These are phyloP conservation scores for Sphenopsis melanotis DNA, from an alignment of 2,797 vertebrate species.

Conservation along the genomic window DNA sequence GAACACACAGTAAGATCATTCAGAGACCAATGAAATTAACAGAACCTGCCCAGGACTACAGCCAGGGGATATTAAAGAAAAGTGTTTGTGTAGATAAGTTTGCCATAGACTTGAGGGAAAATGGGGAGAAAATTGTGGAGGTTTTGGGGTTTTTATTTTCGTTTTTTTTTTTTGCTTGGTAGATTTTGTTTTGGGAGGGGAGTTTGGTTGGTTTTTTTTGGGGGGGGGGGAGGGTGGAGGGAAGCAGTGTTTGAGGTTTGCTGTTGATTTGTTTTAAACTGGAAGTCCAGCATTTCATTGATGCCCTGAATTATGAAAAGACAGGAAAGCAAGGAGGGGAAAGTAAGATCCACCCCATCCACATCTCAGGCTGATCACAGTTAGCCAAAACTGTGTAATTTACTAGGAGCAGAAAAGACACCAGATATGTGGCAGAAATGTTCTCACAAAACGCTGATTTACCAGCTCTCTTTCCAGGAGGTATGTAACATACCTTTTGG, in stretches of 20 bases:
- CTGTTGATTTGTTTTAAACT: not conserved
- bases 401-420: not conserved
- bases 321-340: not conserved
- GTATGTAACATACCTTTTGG: not conserved
- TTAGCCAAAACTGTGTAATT: not conserved
- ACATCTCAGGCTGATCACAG: not conserved
- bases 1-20: not conserved
- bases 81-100: not conserved
- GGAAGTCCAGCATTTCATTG: not conserved
- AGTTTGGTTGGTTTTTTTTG: not conserved
- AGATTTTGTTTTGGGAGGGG: too few relatives aligned
- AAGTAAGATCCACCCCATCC: not conserved
- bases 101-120: not conserved
- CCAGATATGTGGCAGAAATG: not conserved
- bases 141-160: too few relatives aligned
- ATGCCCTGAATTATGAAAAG: not conserved
- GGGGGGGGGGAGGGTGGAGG: rapidly evolving
- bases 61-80: not conserved
- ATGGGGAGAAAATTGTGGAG: rapidly evolving
- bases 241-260: not conserved
- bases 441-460: not conserved
- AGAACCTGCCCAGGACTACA: not conserved
- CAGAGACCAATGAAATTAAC: not conserved
- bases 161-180: too few relatives aligned
- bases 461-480: not conserved